phyloP scores from a whole-genome alignment of 2,888 invertebrate species.

The Deladenus siricidicola region DNA sequence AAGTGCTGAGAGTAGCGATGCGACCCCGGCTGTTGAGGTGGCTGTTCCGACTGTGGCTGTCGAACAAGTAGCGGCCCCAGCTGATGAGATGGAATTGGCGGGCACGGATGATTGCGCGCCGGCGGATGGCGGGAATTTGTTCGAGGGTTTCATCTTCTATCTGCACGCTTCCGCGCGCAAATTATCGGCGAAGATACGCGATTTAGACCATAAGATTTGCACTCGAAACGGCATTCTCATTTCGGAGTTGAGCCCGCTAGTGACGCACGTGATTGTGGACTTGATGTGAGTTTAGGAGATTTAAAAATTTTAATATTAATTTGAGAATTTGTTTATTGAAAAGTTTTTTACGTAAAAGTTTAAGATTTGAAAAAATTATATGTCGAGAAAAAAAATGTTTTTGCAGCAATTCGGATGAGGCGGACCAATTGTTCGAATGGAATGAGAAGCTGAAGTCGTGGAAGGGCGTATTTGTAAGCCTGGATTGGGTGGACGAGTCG shows the following conservation, averaged over 20 bases:
- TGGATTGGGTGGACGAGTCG: slow-evolving; percentile 21
- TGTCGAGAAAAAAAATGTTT: no score
- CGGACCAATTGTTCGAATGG: slow-evolving; percentile 17
- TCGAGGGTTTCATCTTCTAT: slow-evolving; percentile 18
- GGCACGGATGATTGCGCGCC: slow-evolving; percentile 9
- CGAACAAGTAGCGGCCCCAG: not conserved
- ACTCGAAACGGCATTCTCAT: slow-evolving; percentile 13
- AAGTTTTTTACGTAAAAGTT: no score
- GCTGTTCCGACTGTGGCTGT: not conserved
- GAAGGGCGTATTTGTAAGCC: slow-evolving; percentile 15
- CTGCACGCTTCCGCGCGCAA: slow-evolving; percentile 4
- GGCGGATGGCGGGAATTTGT: slow-evolving; percentile 8
- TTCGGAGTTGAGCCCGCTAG: not conserved
- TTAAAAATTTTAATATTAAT: no score
- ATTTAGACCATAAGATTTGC: slow-evolving; percentile 12
- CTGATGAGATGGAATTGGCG: not conserved
- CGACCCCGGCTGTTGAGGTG: slow-evolving; percentile 1
- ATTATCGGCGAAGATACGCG: not conserved
- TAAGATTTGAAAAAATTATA: no score
- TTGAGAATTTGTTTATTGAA: no score
- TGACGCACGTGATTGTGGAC: slow-evolving; percentile 21
- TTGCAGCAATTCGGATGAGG: slow-evolving; percentile 15
- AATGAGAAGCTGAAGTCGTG: slow-evolving; percentile 13
- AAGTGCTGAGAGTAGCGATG: slow-evolving; percentile 1
- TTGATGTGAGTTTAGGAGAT: no score